Evolutionary conservation across 2,113 vertebrate species (phyloP).

Genomic region (Kryptolebias marmoratus): DNA sequence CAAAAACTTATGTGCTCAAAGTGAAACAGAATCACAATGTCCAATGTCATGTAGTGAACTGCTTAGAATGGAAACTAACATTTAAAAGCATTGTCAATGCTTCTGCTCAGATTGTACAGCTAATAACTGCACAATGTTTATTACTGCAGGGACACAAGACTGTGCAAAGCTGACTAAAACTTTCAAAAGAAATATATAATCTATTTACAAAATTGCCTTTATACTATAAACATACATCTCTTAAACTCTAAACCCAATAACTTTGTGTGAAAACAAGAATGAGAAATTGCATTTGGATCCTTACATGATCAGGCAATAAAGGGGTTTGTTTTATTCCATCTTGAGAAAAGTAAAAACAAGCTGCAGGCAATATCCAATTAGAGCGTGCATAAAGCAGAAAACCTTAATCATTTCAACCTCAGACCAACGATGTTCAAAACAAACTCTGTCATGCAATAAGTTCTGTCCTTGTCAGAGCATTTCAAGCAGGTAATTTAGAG

Average conservation of each 20-base stretch:
- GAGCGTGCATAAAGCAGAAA: slow-evolving; percentile 14
- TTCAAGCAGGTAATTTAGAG: slow-evolving; percentile 12
- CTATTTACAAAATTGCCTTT: slow-evolving; percentile 8
- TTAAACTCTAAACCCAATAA: neutral
- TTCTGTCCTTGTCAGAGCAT: slow-evolving; percentile 2
- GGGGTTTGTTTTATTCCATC: slow-evolving; percentile 68
- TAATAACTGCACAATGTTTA: slow-evolving; percentile 20
- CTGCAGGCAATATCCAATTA: slow-evolving; percentile 30
- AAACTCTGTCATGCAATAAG: neutral
- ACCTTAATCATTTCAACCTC: neutral
- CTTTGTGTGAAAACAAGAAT: slow-evolving; percentile 12
- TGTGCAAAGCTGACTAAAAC: neutral
- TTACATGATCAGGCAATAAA: slow-evolving; percentile 40
- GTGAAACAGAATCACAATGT: neutral
- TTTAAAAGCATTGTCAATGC: slow-evolving; percentile 60
- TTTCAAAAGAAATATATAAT: neutral
- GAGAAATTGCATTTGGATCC: slow-evolving; percentile 67
- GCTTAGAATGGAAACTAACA: slow-evolving; percentile 46
- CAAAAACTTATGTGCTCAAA: neutral
- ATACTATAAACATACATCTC: neutral
- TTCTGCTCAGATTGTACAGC: slow-evolving; percentile 1
- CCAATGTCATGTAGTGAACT: neutral
- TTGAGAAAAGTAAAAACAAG: slow-evolving; percentile 26
- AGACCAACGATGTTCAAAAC: slow-evolving; percentile 36
- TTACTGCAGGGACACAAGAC: neutral